Conservation (phyloP, 1,140 invertebrate species). For the Argopecten irradians region DNA sequence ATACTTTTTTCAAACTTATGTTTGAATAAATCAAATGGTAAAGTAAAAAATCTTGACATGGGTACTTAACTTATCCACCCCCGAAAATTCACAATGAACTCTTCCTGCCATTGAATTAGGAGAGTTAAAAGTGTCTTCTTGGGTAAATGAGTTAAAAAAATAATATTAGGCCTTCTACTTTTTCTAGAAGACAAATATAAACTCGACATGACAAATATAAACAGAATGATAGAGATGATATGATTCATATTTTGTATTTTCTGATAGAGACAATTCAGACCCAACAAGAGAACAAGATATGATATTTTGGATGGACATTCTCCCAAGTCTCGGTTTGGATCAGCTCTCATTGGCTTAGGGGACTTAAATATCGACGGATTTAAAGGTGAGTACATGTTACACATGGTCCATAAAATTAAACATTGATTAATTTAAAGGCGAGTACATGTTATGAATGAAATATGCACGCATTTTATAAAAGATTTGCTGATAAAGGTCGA, state of each 20-base stretch:
- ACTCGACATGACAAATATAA: not conserved
- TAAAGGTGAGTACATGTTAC: constrained; percentile 74
- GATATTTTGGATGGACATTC: constrained; percentile 66
- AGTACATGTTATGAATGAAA: constrained; percentile 17
- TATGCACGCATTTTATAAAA: not conserved
- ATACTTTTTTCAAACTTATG: no score
- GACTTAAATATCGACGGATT: constrained; percentile 95
- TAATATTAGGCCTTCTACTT: no score
- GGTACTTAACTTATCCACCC: no score
- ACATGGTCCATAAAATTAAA: no score
- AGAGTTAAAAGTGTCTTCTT: no score
- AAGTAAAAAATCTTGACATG: no score
- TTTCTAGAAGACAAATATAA: not conserved
- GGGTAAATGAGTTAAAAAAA: no score
- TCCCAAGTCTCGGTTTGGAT: constrained; percentile 85
- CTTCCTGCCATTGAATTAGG: no score
- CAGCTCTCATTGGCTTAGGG: constrained; percentile 89
- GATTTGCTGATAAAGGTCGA: not conserved
- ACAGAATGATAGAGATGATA: not conserved
- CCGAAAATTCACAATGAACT: no score
- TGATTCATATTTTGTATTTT: constrained; percentile 20
- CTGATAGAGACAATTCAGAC: constrained; percentile 60
- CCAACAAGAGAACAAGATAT: constrained; percentile 46
- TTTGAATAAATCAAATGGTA: no score
- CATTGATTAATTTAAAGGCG: constrained; percentile 86